Evolutionary conservation across 35 echinoderm and acorn worm genomes (phyloP), one percentile per base, ranked within the genome.

Genomic region (Apostichopus californicus): DNA sequence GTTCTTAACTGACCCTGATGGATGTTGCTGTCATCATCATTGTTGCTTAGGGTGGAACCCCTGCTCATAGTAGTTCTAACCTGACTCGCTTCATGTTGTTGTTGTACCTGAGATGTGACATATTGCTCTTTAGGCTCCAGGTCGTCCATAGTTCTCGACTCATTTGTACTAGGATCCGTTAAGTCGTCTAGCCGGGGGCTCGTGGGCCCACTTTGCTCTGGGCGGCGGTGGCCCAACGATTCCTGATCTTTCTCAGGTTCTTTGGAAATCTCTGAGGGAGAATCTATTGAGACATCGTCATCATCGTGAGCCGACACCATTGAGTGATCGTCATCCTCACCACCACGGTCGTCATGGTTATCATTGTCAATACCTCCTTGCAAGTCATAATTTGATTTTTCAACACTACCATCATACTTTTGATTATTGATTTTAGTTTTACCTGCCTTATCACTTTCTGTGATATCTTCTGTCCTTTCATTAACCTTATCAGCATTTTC

Each of bases 41-140:
- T 17, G 6, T 22, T n/a, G 57, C 9, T 5, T 15, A 20, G 81
- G 23, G 55, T 9, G 52, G 5, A 21, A 10, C 57, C 55, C 57
- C 54, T 59, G 55, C n/a, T n/a, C 23, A 8, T 15, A 58, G 81
- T 23, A 85, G 81, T 85, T 85, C 81, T 85, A 58, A 59, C 81
- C 55, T n/a, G 81, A 85, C 81, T 85, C 58, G 56, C 81, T 85
- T 58, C 81, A 81, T 9, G 78, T 81, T 12, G 58, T 60, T 14
- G 58, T 61, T 15, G 78, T 85, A 85, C 81, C 81, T 58, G 81
- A 89, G 86, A 73, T 89, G 22, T 89, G 21, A 18, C 63, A 89
- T 89, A 72, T 89, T 89, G 86, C 86, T 89, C 86, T 89, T 55
- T 28, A 5, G 21, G 68, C 28, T 73, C 86, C 64, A n/a, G 46